A percentile compares a stretch with the other conserved stretches of the same genome.
These are phyloP conservation scores for Drosophila biarmipes DNA, from an alignment of 1,140 invertebrate genomes.

Conservation along the genomic window DNA sequence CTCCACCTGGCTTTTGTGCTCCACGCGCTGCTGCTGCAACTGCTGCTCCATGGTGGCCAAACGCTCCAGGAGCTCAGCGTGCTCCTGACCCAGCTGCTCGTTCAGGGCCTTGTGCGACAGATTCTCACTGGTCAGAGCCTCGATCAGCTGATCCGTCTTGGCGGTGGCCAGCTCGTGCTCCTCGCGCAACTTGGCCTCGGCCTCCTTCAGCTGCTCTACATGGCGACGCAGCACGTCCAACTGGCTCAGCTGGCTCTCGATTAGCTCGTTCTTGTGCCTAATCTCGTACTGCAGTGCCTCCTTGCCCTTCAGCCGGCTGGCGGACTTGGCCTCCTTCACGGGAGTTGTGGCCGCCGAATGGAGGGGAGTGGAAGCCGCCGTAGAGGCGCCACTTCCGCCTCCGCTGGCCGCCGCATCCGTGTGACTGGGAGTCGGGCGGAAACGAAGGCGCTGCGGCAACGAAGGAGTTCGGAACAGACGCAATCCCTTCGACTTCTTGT, in stretches of 20 bases:
- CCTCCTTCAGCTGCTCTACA: slow-evolving; percentile 77
- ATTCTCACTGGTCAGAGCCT: slow-evolving; percentile 66
- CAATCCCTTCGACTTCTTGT: slow-evolving; percentile 80
- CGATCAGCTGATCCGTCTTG: slow-evolving; percentile 70
- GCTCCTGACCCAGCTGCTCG: slow-evolving; percentile 59
- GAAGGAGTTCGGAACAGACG: slow-evolving; percentile 80
- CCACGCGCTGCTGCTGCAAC: slow-evolving; percentile 55
- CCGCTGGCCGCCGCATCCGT: slow-evolving; percentile 33
- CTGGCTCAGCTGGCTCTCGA: slow-evolving; percentile 77
- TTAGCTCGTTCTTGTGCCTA: slow-evolving; percentile 79
- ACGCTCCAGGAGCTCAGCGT: slow-evolving; percentile 47
- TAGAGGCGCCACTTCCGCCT: slow-evolving; percentile 49
- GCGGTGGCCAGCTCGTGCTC: slow-evolving; percentile 56
- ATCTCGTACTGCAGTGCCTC: slow-evolving; percentile 83
- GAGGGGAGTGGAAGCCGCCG: slow-evolving; percentile 74
- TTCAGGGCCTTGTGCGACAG: slow-evolving; percentile 63
- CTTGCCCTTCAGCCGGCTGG: slow-evolving; percentile 76
- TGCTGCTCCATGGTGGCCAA: slow-evolving; percentile 61
- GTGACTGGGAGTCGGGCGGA: slow-evolving; percentile 71
- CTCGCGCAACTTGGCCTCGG: slow-evolving; percentile 69
- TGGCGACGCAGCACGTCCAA: slow-evolving; percentile 77
- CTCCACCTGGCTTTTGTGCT: slow-evolving; percentile 70
- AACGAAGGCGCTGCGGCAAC: slow-evolving; percentile 79
- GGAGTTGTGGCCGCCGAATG: slow-evolving; percentile 78
- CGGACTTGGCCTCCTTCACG: slow-evolving; percentile 78